Base-by-base conservation (phyloP, 64 coral and sea anemone genomes). In the Pachyseris speciosa region DNA sequence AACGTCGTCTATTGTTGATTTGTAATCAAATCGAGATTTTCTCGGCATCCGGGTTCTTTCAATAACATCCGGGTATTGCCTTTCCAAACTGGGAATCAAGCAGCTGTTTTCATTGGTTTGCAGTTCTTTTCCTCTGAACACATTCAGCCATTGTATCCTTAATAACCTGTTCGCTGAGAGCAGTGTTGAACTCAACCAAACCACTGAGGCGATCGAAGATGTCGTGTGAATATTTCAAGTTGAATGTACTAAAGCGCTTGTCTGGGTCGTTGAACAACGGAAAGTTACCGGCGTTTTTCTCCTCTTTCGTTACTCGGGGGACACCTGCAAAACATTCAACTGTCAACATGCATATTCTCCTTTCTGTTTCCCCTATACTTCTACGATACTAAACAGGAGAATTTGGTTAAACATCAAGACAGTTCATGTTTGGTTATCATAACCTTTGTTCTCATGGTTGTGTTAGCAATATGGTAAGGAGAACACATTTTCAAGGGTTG, bases 171-270 rank as follows among this genome's bases (percentile, higher is more conserved):
- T 85, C 91, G n/a, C 52, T 85, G 4, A 98, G 49, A 3, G 85
- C 41, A 0, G 95, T 94, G 71, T 98, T 98, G 32, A 90, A 98
- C 66, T 94, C 91, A 44, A 91, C 93, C 7, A 98, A 66, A 20
- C 84, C 37, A 49, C 86, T 69, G 2, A 98, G 86, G 19, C 72
- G 55, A 73, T 98, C 95, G 27, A 98, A 98, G 2, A 74, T 48
- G 22, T 86, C 70, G 33, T 98, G 66, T 7, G 91, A 49, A 67
- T 98, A 98, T 12, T 93, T 61, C 28, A 98, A 98, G 53, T 94
- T 80, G 31, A 98, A 98, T 0, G 95, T 89, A 38, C 79, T 93
- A 73, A 74, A 98, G 4, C 75, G 60, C 26, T 90, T 72, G 1
- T 89, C n/a, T 22, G 90, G 95, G 41, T 97, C 95, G 27, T 97